Base-by-base conservation (phyloP, 53 echinoderm and acorn worm species). In the Henricia sp. region DNA sequence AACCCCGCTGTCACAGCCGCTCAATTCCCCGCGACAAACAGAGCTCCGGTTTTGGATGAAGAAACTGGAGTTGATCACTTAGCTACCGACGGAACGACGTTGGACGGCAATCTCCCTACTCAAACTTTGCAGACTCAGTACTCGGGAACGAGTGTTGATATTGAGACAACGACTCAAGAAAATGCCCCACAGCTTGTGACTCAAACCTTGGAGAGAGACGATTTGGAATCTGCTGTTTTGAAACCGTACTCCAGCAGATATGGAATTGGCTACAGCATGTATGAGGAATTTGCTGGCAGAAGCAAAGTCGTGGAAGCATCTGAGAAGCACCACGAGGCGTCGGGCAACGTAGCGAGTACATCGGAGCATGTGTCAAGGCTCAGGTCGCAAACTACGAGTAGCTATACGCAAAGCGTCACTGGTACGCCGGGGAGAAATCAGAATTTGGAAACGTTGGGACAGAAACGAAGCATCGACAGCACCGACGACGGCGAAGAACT, bases 261-360 rank as follows among this genome's bases (percentile, higher is more conserved):
- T 52, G 77, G 87, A 4, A 87, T 71, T 9, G 80, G 77, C 8
- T 87, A 89, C 69, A 95, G 90, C 82, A 95, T 95, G 87, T 95
- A 95, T 42, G 92, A 92, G 57, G 95, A 95, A 74, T 95, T 95
- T 40, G 92, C 95, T 2, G 95, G 92, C 30, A 83, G 46, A 32
- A 91, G 72, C 52, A 68, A 71, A 37, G 75, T 52, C 2, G 0
- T 55, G 42, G 83, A 83, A 30, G 74, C 50, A 16, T 25, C 29
- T 20, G 82, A 72, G 3, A 88, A 88, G 39, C 62, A 38, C 35
- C 68, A 74, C 3, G 37, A 58, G 10, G 72, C 53, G 3, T 30
- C 54, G 0, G 68, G 56, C 68, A 83, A 54, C 37, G 83, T 68
- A 8, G 27, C 37, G 0, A 62, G 24, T 4, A 14, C 26, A 6